Evolutionary conservation across 1,140 invertebrate genomes (phyloP).

Genomic region (Drosophila ogumai): DNA sequence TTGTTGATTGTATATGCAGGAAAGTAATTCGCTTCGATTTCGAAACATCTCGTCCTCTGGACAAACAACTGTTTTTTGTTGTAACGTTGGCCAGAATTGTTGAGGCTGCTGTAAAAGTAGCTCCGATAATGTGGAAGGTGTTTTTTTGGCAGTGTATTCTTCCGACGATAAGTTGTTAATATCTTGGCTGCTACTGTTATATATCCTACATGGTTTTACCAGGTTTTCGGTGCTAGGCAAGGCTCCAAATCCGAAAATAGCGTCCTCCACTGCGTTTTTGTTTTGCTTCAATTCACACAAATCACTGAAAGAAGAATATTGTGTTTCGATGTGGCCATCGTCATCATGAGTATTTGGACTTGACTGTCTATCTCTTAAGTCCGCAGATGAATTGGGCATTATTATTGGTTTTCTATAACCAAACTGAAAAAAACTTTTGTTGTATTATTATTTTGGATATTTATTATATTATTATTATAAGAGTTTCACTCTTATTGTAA

Average conservation of each 20-base stretch:
- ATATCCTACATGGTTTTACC: neutral
- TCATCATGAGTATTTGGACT: neutral
- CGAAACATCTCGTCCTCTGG: slow-evolving; percentile 7
- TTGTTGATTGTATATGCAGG: slow-evolving; percentile 43
- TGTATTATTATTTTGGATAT: neutral
- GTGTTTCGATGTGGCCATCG: slow-evolving; percentile 1
- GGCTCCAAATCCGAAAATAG: slow-evolving; percentile 5
- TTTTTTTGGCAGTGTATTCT: neutral
- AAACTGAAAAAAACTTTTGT: slow-evolving; percentile 4
- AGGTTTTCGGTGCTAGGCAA: neutral
- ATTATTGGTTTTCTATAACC: neutral
- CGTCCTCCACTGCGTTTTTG: neutral
- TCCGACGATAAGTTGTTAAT: neutral
- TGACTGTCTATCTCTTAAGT: slow-evolving; percentile 3
- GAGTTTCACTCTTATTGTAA: neutral
- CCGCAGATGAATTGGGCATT: slow-evolving; percentile 3
- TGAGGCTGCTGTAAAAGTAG: slow-evolving; percentile 52
- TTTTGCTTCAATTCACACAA: neutral
- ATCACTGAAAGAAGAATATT: neutral
- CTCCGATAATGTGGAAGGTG: slow-evolving; percentile 31
- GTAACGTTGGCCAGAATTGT: slow-evolving; percentile 28
- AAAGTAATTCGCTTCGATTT: slow-evolving; percentile 38
- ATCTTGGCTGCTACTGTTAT: neutral
- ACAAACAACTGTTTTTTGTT: neutral
- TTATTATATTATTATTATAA: no score